Evolutionary conservation across 92 coral and sea anemone genomes (phyloP), one percentile per base, ranked within the genome.

Genomic region (Porites lobata): DNA sequence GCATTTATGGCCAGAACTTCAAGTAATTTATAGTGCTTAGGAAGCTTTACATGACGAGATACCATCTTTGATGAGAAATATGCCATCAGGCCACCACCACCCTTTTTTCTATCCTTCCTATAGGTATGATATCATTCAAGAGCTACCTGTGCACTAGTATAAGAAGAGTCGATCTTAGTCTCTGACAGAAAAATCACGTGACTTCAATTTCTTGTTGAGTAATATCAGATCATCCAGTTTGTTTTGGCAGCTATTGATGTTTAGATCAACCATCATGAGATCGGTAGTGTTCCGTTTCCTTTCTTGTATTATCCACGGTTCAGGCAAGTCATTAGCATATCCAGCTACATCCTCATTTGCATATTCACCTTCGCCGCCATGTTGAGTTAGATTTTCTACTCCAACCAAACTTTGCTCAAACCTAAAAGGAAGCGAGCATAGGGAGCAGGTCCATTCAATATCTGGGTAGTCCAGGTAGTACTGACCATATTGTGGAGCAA

Each of bases 1-100:
- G 72, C 52, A 62, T 89, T 79, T 7, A 89, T 79, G 53, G 88
- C 88, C 52, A 83, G 77, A 72, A 88, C 92, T 24, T 83, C 85
- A 9, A 76, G 89, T 58, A 80, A 83, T 15, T 77, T 89, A 83
- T 83, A 89, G 69, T 62, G 50, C 78, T 89, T 83, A 76, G 85
- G 92, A 67, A 89, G 26, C 52, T 85, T 73, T 51, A 71, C 51
- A 24, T 83, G 77, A n/a, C 66, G 65, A 24, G 92, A 89, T 74
- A 85, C 84, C 79, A 89, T 20, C 20, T 65, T 18, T 65, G 88
- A 51, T 3, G 84, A 89, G 86, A 89, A 83, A 18, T 89, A 83
- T 68, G 57, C 51, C 53, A 83, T n/a, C 85, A 89, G 78, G 24
- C 92, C 85, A 26, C 89, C 80, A 2, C 92, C 85, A 53, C 85